These are phyloP conservation scores for Galemys pyrenaicus DNA, from an alignment of 2,113 vertebrate genomes.

Conservation along the genomic window DNA sequence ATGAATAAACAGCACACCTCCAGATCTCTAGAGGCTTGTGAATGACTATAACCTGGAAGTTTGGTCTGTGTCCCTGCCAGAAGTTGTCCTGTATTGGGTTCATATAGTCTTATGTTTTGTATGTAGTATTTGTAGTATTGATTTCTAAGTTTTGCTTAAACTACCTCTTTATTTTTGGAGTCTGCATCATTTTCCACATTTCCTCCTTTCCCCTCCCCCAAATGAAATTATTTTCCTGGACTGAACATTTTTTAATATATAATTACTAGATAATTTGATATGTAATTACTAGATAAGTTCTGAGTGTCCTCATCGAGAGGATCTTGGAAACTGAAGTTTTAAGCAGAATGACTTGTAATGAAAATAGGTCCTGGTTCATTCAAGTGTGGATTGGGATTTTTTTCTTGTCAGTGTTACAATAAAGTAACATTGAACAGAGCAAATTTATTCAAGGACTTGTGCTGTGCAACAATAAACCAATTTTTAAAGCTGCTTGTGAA, in stretches of 20 bases:
- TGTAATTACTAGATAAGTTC: not conserved
- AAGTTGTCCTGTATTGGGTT: too few species aligned
- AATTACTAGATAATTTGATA: not conserved
- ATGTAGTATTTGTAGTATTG: not conserved
- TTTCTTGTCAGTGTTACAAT: not conserved
- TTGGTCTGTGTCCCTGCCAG: too few species aligned
- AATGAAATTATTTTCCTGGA: constrained; percentile 26
- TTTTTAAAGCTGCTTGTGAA: constrained; percentile 31
- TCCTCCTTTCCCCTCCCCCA: not conserved
- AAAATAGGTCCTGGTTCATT: not conserved
- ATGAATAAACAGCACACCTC: not conserved
- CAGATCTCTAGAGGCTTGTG: too few species aligned
- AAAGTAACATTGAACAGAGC: not conserved
- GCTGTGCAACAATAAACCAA: not conserved
- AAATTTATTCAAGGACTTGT: not conserved
- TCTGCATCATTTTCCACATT: not conserved
- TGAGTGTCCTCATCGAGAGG: too few species aligned
- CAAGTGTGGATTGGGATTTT: not conserved
- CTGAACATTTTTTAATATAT: constrained; percentile 19
- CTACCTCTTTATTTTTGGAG: not conserved
- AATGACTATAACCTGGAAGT: too few species aligned
- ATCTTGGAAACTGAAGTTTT: too few species aligned
- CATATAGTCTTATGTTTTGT: not conserved
- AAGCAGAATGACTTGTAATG: too few species aligned
- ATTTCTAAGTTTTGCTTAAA: not conserved